A percentile compares a stretch with the other conserved stretches of the same genome.
These are phyloP conservation scores for Asbolus verrucosus DNA, from an alignment of 1,140 invertebrate genomes.

Conservation along the genomic window DNA sequence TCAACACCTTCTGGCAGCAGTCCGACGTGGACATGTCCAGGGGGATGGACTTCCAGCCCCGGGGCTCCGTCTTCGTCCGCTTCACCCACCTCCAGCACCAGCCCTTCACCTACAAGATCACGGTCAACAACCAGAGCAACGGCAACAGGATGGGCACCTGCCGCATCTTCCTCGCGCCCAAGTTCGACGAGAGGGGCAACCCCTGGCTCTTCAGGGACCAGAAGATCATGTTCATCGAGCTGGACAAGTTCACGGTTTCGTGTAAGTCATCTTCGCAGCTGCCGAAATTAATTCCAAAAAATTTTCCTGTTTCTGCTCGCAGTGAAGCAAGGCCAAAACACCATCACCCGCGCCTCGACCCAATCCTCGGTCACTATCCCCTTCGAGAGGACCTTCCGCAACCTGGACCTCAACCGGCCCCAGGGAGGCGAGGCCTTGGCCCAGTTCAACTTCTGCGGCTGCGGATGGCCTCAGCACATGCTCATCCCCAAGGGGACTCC, in stretches of 20 bases:
- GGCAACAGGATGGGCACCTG: conserved; percentile 72
- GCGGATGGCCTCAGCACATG: conserved; percentile 90
- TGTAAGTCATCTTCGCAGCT: conserved; percentile 69
- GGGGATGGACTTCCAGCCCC: conserved; percentile 67
- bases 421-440: conserved; percentile 67
- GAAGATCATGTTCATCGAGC: conserved; percentile 78
- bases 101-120: conserved; percentile 71
- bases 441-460: conserved; percentile 84
- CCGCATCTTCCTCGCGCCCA: conserved; percentile 82
- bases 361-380: conserved; percentile 81
- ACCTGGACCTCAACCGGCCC: conserved; percentile 70
- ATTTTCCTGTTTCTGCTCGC: conserved; percentile 48
- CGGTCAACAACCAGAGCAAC: conserved; percentile 63
- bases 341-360: conserved; percentile 71
- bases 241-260: conserved; percentile 79
- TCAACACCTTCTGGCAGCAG: conserved; percentile 68
- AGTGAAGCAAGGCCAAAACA: conserved; percentile 76
- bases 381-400: conserved; percentile 77
- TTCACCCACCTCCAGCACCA: conserved; percentile 76
- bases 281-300: neutral
- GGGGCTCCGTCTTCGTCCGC: conserved; percentile 66
- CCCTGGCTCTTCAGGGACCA: conserved; percentile 75
- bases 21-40: conserved; percentile 67
- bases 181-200: conserved; percentile 75
- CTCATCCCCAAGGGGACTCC: conserved; percentile 80